Evolutionary conservation across 2,797 vertebrate species (phyloP).

Genomic region (Anomalospiza imberbis): DNA sequence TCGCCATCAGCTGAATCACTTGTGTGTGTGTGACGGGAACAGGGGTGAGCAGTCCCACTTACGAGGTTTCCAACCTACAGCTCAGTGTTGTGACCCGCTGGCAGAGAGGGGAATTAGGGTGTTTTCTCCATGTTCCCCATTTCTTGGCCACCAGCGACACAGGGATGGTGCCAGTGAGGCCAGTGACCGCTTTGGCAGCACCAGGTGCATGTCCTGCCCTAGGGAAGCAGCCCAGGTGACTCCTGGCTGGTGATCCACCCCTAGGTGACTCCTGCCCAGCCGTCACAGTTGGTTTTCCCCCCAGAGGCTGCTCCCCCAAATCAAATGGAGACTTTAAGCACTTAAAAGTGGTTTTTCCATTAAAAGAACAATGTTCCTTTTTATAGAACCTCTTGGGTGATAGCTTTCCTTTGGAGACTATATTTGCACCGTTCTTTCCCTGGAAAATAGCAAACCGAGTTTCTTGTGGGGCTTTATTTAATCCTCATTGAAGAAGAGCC

Average conservation of each 20-base stretch:
- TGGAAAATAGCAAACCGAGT: background rate
- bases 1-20: fast-evolving
- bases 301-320: background rate
- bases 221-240: background rate
- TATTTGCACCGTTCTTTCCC: background rate
- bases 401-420: background rate
- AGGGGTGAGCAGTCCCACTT: fast-evolving
- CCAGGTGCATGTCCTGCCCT: fast-evolving
- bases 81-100: fast-evolving
- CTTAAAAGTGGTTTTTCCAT: background rate
- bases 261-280: background rate
- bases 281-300: too few relatives aligned
- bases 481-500: fast-evolving
- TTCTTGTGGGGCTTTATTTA: background rate
- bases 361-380: background rate
- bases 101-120: background rate
- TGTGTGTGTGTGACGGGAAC: background rate
- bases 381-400: background rate
- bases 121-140: background rate
- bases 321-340: background rate
- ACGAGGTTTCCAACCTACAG: fast-evolving
- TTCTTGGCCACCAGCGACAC: fast-evolving
- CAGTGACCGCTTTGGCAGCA: fast-evolving
- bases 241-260: background rate
- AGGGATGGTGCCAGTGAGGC: background rate